Evolutionary conservation across 1,140 invertebrate genomes (phyloP), one percentile per base, ranked within the genome.

Genomic region (Pseudomyrmex pallidus): DNA sequence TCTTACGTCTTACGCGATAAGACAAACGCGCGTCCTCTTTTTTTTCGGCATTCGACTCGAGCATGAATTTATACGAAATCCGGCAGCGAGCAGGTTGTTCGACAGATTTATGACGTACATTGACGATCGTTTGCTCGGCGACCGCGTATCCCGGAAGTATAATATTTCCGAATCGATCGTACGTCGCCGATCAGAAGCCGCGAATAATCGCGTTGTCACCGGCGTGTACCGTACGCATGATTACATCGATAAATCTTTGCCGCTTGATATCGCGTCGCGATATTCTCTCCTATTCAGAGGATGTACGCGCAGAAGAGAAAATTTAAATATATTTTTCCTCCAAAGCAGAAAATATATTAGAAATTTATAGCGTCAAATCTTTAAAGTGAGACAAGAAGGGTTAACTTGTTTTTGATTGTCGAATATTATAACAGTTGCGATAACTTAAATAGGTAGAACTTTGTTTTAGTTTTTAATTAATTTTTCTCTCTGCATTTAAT

Each of bases 161-260:
- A 89, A 89, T 88, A 89, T 89, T 88, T 85, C 78, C 78, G 78
- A 85, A 85, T 85, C 84, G 87, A 89, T 88, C 87, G 86, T 68
- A 74, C 74, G 56, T 72, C 86, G 86, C 73, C 52, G 87, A 89
- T 89, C 87, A 73, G 78, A 78, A 82, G 52, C 20, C 73, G 56
- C 83, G 83, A 85, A 85, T 56, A 87, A 88, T 88, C 87, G 74
- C 48, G 20, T 77, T 82, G 74, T 68, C 74, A 52, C 46, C 66
- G 56, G 61, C 87, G 87, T 83, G 77, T 87, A 82, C 74, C 74
- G 54, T 67, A 85, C 84, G 87, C 87, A 70, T 84, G 87, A 89
- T 88, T 89, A 85, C 85, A 61, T 63, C 86, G 59, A 89, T 89
- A 85, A 89, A 89, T 89, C 76, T 61, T 80, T 70, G 66, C 15